A percentile compares a stretch with the other conserved stretches of the same genome.
Conservation (phyloP, 2,797 vertebrate genomes). For the Microctenopoma stevenorrisi region DNA sequence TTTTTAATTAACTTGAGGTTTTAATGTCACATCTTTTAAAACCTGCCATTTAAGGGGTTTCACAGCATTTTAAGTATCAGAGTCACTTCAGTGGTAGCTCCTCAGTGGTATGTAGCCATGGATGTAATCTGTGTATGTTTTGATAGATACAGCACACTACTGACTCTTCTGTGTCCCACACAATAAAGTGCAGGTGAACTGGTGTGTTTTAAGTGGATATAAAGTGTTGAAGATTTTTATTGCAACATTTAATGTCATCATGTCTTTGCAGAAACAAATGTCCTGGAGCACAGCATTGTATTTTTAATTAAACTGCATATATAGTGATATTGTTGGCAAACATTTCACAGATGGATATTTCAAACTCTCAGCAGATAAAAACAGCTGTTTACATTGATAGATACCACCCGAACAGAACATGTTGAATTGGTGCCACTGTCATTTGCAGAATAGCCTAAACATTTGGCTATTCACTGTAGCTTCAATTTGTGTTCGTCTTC, state of each 20-base stretch:
- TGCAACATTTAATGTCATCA: neutral
- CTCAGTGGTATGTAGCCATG: constrained; percentile 33
- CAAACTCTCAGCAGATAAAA: constrained; percentile 11
- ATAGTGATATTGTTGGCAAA: neutral
- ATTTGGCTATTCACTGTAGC: constrained; percentile 54
- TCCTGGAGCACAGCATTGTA: neutral
- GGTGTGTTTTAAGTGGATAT: neutral
- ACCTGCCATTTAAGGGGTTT: constrained; percentile 2
- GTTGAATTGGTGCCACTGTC: constrained; percentile 28
- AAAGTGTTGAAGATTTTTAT: neutral
- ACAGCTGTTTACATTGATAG: constrained; percentile 1
- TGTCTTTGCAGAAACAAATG: constrained; percentile 5
- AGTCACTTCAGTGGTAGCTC: constrained; percentile 17
- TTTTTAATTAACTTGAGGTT: constrained; percentile 22
- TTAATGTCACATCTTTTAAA: neutral
- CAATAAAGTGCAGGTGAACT: neutral
- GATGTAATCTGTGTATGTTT: constrained; percentile 13
- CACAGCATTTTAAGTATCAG: neutral
- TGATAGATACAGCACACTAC: neutral
- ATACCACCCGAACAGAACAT: constrained; percentile 8
- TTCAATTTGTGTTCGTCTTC: constrained; percentile 67
- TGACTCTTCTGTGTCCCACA: constrained; percentile 11
- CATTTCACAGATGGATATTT: constrained; percentile 3
- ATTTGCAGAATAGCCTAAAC: constrained; percentile 45
- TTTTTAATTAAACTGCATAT: neutral